phyloP scores from a whole-genome alignment of 2,113 vertebrate genomes.

The Lasiurus cinereus region DNA sequence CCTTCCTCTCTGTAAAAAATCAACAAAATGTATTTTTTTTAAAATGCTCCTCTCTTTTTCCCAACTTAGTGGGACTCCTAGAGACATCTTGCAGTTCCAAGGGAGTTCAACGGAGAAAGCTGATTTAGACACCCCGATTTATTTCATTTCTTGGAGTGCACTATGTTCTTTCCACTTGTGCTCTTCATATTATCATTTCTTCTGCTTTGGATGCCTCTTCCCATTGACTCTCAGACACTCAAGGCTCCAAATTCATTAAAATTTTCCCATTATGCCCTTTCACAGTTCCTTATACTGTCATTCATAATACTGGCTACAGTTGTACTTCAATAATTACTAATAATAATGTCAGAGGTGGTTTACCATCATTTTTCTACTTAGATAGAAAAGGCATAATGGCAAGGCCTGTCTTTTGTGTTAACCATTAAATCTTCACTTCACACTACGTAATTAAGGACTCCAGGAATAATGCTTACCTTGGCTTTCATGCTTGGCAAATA shows the following conservation, averaged over 20 bases:
- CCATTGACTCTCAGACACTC: background rate
- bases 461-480: background rate
- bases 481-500: background rate
- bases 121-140: background rate
- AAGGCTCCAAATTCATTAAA: background rate
- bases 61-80: background rate
- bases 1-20: too few relatives aligned
- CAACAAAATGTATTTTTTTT: background rate
- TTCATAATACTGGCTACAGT: background rate
- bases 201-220: background rate
- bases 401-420: background rate
- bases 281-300: background rate
- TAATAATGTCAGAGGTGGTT: background rate
- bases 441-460: background rate
- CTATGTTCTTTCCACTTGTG: background rate
- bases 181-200: background rate
- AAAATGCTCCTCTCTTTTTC: background rate
- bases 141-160: background rate
- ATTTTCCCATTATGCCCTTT: background rate
- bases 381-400: background rate
- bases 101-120: background rate
- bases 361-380: constrained; percentile 1
- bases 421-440: background rate
- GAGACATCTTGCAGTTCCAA: background rate
- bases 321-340: background rate